These are phyloP conservation scores for Hystrix cristata DNA, from an alignment of 2,113 vertebrate species.

Conservation along the genomic window DNA sequence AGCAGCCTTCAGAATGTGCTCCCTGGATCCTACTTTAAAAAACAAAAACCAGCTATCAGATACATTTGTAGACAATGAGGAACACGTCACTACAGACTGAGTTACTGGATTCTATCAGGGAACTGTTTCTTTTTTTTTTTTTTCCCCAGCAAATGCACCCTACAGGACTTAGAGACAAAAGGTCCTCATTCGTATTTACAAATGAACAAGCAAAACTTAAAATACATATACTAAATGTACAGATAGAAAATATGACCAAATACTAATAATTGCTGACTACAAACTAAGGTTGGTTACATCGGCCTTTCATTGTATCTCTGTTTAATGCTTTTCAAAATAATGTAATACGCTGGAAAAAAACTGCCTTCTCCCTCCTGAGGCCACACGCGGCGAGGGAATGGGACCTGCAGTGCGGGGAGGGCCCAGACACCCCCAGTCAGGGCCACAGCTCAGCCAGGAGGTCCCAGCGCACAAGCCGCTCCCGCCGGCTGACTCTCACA, in stretches of 20 bases:
- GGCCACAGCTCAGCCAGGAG: background rate
- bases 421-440: too few species aligned
- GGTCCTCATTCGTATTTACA: background rate
- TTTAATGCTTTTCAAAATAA: slow-evolving; percentile 54
- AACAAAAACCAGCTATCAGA: background rate
- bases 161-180: background rate
- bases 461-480: background rate
- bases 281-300: background rate
- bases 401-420: too few species aligned
- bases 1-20: background rate
- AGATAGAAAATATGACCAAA: background rate
- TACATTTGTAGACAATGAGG: background rate
- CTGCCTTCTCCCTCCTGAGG: background rate
- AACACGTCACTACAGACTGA: background rate
- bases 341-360: background rate
- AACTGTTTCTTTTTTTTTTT: slow-evolving; percentile 28
- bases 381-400: background rate
- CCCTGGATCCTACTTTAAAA: background rate
- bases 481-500: background rate
- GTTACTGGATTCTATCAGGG: background rate
- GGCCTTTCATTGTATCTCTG: background rate
- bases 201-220: slow-evolving; percentile 4
- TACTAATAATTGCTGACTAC: background rate
- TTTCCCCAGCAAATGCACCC: background rate
- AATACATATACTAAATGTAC: background rate